Evolutionary conservation across 2,888 invertebrate genomes (phyloP), one percentile per base, ranked within the genome.

Genomic region (Nomada fabriciana): DNA sequence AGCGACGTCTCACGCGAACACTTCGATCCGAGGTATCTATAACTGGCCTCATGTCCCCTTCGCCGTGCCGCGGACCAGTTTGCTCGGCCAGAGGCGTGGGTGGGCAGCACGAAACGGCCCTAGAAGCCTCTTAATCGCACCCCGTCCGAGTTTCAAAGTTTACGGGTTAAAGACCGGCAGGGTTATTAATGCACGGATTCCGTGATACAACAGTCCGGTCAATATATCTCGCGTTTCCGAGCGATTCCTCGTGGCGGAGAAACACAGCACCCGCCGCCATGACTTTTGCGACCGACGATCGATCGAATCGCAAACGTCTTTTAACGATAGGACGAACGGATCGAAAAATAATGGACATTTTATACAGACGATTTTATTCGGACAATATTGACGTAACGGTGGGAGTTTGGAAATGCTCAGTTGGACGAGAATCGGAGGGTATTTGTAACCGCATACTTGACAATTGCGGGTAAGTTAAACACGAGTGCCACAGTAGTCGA

Each of bases 121-220:
- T 78, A 86, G 90, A 89, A 88, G 85, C 90, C 88, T 89, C 90
- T 91, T 90, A 86, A 90, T 91, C 91, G 87, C 90, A 88, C 88
- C 88, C 89, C 89, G 89, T 90, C 90, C 89, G 89, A 89, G 89
- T 86, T 89, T 89, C 89, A 85, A 91, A 91, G 90, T 91, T 91
- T 91, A 89, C 89, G 86, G 89, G 90, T 91, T 90, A 85, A 89
- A 90, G 89, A 89, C 88, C 89, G 86, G 80, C 87, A 78, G 89
- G 83, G 87, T 91, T 90, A 91, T 91, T 91, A 91, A 91, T 91
- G 91, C 89, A 88, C 88, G 87, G 87, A 91, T 91, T 88, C 87
- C 90, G 90, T 90, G 90, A 90, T 90, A 90, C 86, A 86, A 79
- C 85, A 73, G 86, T 80, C 82, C 88, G 88, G 88, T 88, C 88